phyloP scores from a whole-genome alignment of 2,113 vertebrate genomes.

The Anseranas semipalmata region DNA sequence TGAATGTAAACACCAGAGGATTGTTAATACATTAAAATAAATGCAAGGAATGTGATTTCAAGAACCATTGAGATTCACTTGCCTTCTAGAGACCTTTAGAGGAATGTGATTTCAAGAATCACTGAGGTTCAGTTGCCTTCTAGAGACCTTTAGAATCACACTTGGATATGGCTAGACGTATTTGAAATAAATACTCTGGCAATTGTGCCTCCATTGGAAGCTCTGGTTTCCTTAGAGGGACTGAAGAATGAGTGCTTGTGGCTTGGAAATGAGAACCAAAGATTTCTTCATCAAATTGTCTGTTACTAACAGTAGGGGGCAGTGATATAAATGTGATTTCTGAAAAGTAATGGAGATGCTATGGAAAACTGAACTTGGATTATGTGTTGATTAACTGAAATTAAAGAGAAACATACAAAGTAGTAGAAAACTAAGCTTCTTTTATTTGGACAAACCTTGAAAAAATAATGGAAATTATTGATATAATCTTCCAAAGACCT shows the following conservation, averaged over 20 bases:
- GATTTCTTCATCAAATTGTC: not conserved
- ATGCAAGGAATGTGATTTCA: not conserved
- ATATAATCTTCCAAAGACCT: not conserved
- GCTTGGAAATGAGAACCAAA: not conserved
- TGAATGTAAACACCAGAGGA: not conserved
- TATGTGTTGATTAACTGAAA: not conserved
- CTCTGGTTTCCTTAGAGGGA: not conserved
- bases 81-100: not conserved
- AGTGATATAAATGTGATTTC: not conserved
- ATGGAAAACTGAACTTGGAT: not conserved
- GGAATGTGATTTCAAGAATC: not conserved
- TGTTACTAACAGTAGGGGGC: not conserved
- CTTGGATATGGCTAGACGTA: not conserved
- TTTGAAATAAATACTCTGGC: not conserved
- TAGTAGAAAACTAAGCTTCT: not conserved
- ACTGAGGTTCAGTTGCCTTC: not conserved
- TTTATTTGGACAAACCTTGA: not conserved
- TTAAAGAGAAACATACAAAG: not conserved
- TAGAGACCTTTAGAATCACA: not conserved
- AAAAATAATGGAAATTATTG: not conserved
- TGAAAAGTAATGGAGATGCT: not conserved
- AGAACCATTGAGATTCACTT: not conserved
- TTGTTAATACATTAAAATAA: not conserved
- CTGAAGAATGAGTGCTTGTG: not conserved
- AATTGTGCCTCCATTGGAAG: not conserved